Conservation (phyloP, 2,113 vertebrate genomes). For the Lagenorhynchus albirostris region DNA sequence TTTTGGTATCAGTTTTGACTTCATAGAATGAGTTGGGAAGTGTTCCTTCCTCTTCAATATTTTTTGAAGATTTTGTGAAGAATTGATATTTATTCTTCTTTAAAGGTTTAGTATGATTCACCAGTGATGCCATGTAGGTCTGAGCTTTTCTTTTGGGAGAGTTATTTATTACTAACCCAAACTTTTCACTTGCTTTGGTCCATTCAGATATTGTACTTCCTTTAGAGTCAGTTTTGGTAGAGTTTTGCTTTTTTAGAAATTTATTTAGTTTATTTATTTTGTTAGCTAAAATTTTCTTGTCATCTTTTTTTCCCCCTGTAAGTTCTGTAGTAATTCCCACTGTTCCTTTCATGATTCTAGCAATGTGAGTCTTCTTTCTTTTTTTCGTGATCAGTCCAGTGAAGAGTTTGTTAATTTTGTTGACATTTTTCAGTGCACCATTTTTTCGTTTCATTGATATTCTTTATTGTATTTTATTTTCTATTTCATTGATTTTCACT, state of each 20-base stretch:
- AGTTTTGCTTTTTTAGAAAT: background rate
- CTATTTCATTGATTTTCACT: background rate
- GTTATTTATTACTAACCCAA: background rate
- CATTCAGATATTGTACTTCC: background rate
- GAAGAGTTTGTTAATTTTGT: background rate
- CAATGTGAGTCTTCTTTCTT: background rate
- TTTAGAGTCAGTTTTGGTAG: background rate
- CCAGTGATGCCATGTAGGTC: background rate
- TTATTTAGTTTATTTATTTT: background rate
- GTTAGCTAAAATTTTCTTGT: background rate
- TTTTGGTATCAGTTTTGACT: background rate
- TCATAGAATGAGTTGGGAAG: background rate
- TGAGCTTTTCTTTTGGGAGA: background rate
- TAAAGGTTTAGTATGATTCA: background rate
- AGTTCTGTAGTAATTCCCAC: background rate
- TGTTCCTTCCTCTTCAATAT: background rate
- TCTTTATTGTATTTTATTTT: background rate
- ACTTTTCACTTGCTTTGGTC: background rate
- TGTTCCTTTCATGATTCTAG: background rate
- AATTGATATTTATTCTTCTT: background rate
- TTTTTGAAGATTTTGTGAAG: background rate
- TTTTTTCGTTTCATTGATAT: background rate
- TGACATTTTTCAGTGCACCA: background rate
- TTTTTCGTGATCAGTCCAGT: background rate
- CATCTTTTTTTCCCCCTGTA: background rate